Base-by-base conservation (phyloP, 2,888 invertebrate genomes). In the Galeruca laticollis region DNA sequence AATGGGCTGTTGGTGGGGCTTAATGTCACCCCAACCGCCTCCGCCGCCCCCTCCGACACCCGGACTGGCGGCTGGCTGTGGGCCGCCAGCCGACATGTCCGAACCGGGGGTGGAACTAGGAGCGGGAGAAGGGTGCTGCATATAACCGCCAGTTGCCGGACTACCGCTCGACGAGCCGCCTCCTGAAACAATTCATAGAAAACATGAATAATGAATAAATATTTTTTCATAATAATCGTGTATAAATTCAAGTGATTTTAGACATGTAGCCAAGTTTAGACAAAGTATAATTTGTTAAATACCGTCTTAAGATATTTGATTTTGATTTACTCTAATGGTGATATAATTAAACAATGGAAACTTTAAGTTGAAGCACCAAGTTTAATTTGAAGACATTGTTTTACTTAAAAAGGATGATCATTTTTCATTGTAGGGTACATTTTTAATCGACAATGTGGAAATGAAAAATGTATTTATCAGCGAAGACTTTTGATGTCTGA, bases 1-100 rank as follows among this genome's bases (percentile, higher is more conserved):
- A 86, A 86, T 89, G 86, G 87, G 90, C 84, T 90, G 89, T 84
- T 87, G 86, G 66, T 66, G 68, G 84, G 91, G 89, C 85, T 92
- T 92, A 87, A 92, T 91, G 86, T 73, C 73, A 21, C 70, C 70
- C 73, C 73, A 73, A 31, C 71, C 73, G 31, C 61, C 62, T 13
- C 70, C 68, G 15, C 66, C 68, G 47, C 70, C 70, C 18, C 89
- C 89, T 70, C 90, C 90, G 86, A 92, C 91, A 85, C 89, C 82
- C 78, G 90, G 90, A 87, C 90, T 84, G 60, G 85, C 86, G 54
- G 68, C 71, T n/a, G 61, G 61, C 21, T 89, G 89, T 70, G 90
- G 90, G 47, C 68, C 68, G 26, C 89, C 89, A 71, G 90, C 90
- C 54, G 87, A 87, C 86, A 88, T 87, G 81, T 88, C 88, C 78